phyloP scores from a whole-genome alignment of 92 coral and sea anemone genomes.

The Umimayanthus chanpuru region DNA sequence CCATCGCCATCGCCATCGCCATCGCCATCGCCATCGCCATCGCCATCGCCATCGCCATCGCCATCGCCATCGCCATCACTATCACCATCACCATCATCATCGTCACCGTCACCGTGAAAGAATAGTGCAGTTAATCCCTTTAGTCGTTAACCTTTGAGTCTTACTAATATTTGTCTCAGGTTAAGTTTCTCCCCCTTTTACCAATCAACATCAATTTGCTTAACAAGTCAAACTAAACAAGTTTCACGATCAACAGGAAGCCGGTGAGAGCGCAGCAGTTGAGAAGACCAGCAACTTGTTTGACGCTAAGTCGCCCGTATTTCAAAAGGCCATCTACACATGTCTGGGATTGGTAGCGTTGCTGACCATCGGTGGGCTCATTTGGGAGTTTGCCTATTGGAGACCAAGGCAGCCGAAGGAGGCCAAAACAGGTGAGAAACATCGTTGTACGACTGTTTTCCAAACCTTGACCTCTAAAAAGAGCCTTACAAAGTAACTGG shows the following conservation, averaged over 20 bases:
- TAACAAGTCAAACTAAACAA: not conserved
- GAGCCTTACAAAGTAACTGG: no score
- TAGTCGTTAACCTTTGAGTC: not conserved
- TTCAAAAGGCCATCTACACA: slow-evolving; percentile 84
- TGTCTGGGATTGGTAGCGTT: slow-evolving; percentile 91
- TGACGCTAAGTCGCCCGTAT: slow-evolving; percentile 94
- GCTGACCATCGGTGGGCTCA: slow-evolving; percentile 93
- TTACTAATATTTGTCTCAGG: no score
- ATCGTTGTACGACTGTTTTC: not conserved
- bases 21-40: not conserved
- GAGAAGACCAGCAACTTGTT: slow-evolving; percentile 94
- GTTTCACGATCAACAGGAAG: slow-evolving; percentile 63
- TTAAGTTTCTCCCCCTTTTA: no score
- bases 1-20: not conserved
- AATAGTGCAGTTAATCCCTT: no score
- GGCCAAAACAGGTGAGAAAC: slow-evolving; percentile 79
- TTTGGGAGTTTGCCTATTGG: slow-evolving; percentile 99
- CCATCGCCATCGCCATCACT: not conserved
- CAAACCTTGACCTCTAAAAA: not conserved
- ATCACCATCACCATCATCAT: not conserved
- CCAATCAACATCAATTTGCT: no score
- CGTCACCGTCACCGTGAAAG: not conserved
- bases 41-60: not conserved
- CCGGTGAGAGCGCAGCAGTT: slow-evolving; percentile 92
- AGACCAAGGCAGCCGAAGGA: slow-evolving; percentile 96